Base-by-base conservation (phyloP, 2,797 vertebrate genomes). In the Phrynocephalus guinanensis region DNA sequence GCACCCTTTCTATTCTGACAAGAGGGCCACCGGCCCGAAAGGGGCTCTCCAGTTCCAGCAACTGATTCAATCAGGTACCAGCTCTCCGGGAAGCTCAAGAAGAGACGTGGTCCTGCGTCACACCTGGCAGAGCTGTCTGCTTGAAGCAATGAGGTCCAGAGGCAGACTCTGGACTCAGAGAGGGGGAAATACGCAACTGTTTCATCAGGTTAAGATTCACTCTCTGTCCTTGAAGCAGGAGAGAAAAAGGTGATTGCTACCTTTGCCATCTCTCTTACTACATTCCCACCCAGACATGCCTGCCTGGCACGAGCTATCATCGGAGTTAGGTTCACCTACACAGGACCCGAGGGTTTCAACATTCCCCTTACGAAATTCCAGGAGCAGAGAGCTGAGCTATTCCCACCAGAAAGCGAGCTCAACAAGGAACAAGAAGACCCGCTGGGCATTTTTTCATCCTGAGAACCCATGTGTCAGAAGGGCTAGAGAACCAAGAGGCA, bases 171-270 rank as follows among this genome's bases (percentile, higher is more conserved):
- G 11, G 87, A 91, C 86, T 90, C 52, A 96, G 95, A 94, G 93
- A 88, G 0, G 0, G 91, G 87, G 90, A 63, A 16, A 94, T 73
- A 90, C 11, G 92, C 89, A 95, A 93, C 1, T 90, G 86, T 96
- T 97, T 96, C 95, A 95, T 97, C 96, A 97, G 96, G 95, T 73
- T 73, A 80, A 52, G 0, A 18, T 76, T 75, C 0, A 0, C 68
- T 6, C 90, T 67, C 75, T 66, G 22, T 9, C 56, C 16, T 1
- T 0, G 0, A 11, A 50, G 80, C 79, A 52, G 44, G 56, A 91
- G 66, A 78, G 63, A 72, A 26, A 2, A 1, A 3, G 70, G 26
- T 26, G 81, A 84, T 70, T 78, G 79, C 85, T 24, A 0, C 30
- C 44, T 33, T 28, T 48, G 44, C 38, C 38, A 4, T 44, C 38